A percentile compares a stretch with the other conserved stretches of the same genome.
These are phyloP conservation scores for Pomacea maculata DNA, from an alignment of 1,140 invertebrate genomes.

Conservation along the genomic window DNA sequence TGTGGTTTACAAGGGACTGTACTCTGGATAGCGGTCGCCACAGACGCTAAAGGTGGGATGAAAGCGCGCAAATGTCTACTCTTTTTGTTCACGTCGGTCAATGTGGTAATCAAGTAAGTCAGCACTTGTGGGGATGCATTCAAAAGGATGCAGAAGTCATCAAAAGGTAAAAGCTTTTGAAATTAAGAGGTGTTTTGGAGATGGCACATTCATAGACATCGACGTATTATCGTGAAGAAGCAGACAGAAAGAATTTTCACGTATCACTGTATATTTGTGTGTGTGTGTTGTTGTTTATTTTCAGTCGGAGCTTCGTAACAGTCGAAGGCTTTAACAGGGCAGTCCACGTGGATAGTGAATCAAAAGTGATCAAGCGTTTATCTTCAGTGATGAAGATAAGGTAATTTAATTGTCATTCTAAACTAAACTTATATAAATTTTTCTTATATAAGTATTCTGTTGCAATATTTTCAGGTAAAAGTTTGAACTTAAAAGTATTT, in stretches of 20 bases:
- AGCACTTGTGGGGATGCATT: slow-evolving; percentile 46
- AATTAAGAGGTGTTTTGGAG: background rate
- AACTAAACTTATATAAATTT: too few species aligned
- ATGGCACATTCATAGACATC: too few species aligned
- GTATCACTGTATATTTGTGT: too few species aligned
- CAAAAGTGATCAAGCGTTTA: slow-evolving; percentile 47
- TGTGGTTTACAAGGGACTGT: too few species aligned
- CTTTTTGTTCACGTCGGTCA: slow-evolving; percentile 57
- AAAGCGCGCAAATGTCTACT: slow-evolving; percentile 40
- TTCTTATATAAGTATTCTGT: too few species aligned
- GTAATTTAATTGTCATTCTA: slow-evolving; percentile 11
- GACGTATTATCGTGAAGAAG: too few species aligned
- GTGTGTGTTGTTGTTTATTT: slow-evolving; percentile 7
- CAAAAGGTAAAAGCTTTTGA: slow-evolving; percentile 32
- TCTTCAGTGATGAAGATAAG: slow-evolving; percentile 33
- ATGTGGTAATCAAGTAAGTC: slow-evolving; percentile 60
- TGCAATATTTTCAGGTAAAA: too few species aligned
- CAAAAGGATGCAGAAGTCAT: slow-evolving; percentile 35
- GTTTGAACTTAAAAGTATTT: too few species aligned
- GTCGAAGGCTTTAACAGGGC: slow-evolving; percentile 43
- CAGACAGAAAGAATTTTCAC: too few species aligned
- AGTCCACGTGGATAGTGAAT: slow-evolving; percentile 54
- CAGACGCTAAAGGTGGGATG: too few species aligned
- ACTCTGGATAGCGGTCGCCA: too few species aligned
- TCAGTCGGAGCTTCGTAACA: slow-evolving; percentile 40